Evolutionary conservation across 2,797 vertebrate genomes (phyloP), one percentile per base, ranked within the genome.

Genomic region (Hypotaenidia okinawae): DNA sequence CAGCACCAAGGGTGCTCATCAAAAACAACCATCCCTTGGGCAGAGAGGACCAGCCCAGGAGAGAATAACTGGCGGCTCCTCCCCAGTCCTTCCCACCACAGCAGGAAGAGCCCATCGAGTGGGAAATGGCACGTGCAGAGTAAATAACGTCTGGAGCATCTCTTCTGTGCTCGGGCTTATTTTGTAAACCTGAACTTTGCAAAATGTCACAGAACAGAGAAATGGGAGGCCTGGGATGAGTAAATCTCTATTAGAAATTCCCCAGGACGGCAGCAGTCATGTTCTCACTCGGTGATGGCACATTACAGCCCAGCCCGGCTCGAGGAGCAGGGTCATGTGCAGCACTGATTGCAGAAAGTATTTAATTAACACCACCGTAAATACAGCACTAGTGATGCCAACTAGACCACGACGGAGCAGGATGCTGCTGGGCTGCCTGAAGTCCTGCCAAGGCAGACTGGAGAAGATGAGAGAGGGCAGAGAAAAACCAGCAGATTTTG

Each of bases 171-270:
- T 8, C 83, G 22, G 63, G 84, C 93, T 97, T 97, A 39, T 97
- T 97, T 97, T 95, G 97, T 97, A 97, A 98, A 97, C 61, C 83
- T 98, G 98, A 98, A 97, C 97, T 98, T 98, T 97, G 77, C 94
- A 97, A 95, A 97, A 98, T 98, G 98, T 98, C 98, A 98, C 11
- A 37, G 79, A 97, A 93, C 58, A 87, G 95, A 95, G 63, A 93
- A 97, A 95, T 62, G 90, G 74, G 95, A 90, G 12, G 83, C 91
- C 88, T 83, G 97, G 97, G 98, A 97, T 87, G 92, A 62, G n/a
- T 93, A 72, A 95, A 96, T 94, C 93, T 93, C 73, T 19, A 78
- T 97, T 97, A 97, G 96, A 97, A 67, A 96, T 94, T 96, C 96
- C 91, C 70, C 13, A 74, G 15, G 92, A 85, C 19, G 2, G 87